These are phyloP conservation scores for Brachypterus glaber DNA, from an alignment of 2,888 invertebrate species.

Conservation along the genomic window DNA sequence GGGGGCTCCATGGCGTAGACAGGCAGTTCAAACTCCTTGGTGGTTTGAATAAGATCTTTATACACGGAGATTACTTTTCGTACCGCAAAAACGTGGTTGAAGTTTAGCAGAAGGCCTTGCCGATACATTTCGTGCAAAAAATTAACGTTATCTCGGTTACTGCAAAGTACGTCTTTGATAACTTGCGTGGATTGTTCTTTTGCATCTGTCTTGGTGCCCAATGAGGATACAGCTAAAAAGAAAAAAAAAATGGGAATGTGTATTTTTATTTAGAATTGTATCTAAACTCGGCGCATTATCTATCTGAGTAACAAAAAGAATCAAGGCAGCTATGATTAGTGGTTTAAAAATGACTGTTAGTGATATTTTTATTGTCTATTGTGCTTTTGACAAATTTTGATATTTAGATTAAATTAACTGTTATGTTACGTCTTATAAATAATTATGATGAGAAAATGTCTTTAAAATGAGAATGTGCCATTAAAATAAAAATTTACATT, in stretches of 20 bases:
- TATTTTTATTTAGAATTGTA: constrained; percentile 4
- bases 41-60: constrained; percentile 90
- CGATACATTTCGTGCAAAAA: constrained; percentile 90
- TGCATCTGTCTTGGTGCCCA: constrained; percentile 34
- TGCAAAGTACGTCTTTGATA: constrained; percentile 80
- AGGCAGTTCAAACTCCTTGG: constrained; percentile 66
- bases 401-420: too few relatives aligned
- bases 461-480: too few relatives aligned
- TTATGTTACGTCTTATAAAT: too few relatives aligned
- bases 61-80: constrained; percentile 85
- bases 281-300: too few relatives aligned
- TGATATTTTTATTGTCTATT: too few relatives aligned
- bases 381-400: too few relatives aligned
- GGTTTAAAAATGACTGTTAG: too few relatives aligned
- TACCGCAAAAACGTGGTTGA: constrained; percentile 75
- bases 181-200: constrained; percentile 49
- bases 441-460: too few relatives aligned
- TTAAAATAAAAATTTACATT: too few relatives aligned
- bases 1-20: constrained; percentile 67
- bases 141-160: constrained; percentile 83
- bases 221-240: constrained; percentile 34
- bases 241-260: constrained; percentile 7
- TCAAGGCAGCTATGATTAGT: too few relatives aligned
- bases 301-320: too few relatives aligned
- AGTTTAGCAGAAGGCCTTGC: constrained; percentile 85